phyloP scores from a whole-genome alignment of 2,888 invertebrate genomes.

The Ecdyonurus torrentis region DNA sequence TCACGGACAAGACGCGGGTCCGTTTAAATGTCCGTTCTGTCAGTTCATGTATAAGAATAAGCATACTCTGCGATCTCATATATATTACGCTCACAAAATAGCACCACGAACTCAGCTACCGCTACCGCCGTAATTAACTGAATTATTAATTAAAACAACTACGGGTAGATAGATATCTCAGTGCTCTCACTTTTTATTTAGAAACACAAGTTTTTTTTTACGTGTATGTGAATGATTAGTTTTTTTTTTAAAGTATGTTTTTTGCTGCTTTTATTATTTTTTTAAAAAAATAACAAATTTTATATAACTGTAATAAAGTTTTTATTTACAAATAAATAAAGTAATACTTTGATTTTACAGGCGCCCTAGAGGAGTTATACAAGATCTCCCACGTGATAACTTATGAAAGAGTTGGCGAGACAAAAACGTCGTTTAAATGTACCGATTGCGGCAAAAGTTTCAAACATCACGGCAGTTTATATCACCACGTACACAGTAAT shows the following conservation, averaged over 20 bases:
- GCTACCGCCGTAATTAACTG: not conserved
- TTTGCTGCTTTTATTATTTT: no score
- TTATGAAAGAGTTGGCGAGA: not conserved
- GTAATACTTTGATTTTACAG: not conserved
- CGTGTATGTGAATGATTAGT: no score
- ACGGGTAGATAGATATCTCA: no score
- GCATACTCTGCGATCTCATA: slow-evolving; percentile 29
- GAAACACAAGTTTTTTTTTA: no score
- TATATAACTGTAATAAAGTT: no score
- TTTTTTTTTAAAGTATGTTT: no score
- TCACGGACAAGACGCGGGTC: slow-evolving; percentile 30
- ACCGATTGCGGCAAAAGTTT: not conserved
- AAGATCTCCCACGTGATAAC: no score
- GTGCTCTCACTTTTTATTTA: no score
- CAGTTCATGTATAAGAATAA: slow-evolving; percentile 29
- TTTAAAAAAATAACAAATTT: no score
- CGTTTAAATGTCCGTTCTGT: slow-evolving; percentile 28
- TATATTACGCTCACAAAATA: slow-evolving; percentile 11
- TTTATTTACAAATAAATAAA: no score
- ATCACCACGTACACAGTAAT: not conserved
- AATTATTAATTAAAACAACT: no score
- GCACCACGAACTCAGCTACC: not conserved
- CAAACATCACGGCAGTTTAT: not conserved
- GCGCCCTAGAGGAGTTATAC: no score
- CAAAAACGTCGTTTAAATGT: not conserved